Percentiles rank a stretch among this genome's conserved stretches.
Conservation (phyloP, 2,113 vertebrate species). For the Phyllostomus hastatus region DNA sequence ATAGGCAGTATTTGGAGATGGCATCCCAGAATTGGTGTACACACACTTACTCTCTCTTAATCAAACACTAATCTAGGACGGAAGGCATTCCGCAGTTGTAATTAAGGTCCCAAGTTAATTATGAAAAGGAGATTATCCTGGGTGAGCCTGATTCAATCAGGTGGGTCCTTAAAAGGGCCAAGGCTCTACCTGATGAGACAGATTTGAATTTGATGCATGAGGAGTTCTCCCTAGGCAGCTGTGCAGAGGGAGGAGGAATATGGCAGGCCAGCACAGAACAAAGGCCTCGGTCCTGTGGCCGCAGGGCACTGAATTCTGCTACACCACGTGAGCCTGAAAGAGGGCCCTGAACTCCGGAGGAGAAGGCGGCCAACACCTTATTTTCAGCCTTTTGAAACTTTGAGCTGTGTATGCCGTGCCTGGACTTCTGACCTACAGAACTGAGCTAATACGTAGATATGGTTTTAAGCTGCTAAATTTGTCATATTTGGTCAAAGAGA, state of each 20-base stretch:
- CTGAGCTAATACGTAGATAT: background rate
- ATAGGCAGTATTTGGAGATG: background rate
- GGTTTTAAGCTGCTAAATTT: background rate
- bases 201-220: background rate
- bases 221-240: background rate
- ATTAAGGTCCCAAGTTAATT: background rate
- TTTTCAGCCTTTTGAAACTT: background rate
- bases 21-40: background rate
- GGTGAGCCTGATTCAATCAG: background rate
- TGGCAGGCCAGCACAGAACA: background rate
- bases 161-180: background rate
- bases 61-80: background rate
- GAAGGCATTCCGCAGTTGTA: background rate
- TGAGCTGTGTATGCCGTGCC: background rate
- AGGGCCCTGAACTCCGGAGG: background rate
- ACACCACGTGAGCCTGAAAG: background rate
- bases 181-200: background rate
- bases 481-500: background rate
- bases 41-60: background rate
- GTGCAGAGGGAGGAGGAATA: background rate
- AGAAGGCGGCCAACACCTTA: background rate
- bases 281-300: background rate
- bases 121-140: background rate
- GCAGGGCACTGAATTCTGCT: background rate
- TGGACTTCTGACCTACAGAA: background rate